phyloP scores from a whole-genome alignment of 2,888 invertebrate species.

The Tortrix viridana region DNA sequence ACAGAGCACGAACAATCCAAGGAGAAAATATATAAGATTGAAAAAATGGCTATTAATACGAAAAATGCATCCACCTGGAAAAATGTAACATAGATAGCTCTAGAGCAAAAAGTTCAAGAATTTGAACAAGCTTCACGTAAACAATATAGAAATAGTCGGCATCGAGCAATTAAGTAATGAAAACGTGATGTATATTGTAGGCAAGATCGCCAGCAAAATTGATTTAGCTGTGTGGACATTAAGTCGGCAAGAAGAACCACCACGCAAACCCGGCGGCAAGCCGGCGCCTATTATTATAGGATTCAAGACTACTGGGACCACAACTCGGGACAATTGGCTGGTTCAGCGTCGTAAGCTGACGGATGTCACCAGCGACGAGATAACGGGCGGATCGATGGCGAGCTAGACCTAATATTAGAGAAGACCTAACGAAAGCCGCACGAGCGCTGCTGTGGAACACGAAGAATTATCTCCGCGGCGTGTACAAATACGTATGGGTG shows the following conservation, averaged over 20 bases:
- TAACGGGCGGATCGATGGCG: background rate
- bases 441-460: conserved; percentile 1
- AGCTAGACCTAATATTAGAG: background rate
- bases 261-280: background rate
- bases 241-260: background rate
- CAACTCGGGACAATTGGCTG: background rate
- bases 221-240: background rate
- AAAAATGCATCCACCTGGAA: too few relatives aligned
- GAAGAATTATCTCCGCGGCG: background rate
- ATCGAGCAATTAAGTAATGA: background rate
- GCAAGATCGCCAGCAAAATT: background rate
- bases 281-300: background rate
- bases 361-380: background rate
- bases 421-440: background rate
- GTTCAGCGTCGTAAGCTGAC: background rate
- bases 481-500: background rate
- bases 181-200: background rate
- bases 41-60: too few relatives aligned
- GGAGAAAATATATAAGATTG: too few relatives aligned
- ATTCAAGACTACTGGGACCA: background rate
- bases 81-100: too few relatives aligned
- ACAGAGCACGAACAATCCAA: too few relatives aligned
- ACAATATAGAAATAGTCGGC: background rate
- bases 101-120: too few relatives aligned
- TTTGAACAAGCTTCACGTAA: background rate